These are phyloP conservation scores for Tipula confusa DNA, from an alignment of 2,888 invertebrate species.

Conservation along the genomic window DNA sequence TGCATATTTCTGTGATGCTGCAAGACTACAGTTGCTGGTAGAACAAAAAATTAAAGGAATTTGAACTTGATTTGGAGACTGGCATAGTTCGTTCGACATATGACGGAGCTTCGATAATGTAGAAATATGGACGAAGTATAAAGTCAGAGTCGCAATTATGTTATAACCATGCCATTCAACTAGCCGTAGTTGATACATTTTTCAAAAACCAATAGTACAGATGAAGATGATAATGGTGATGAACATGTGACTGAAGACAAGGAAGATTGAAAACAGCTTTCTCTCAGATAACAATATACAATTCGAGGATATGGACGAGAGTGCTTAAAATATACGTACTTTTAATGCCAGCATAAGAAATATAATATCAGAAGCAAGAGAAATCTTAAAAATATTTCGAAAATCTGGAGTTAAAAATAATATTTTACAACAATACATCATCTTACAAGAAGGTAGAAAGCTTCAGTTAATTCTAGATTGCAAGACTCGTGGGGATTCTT, in stretches of 20 bases:
- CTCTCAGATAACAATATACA: no score
- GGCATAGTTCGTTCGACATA: not conserved
- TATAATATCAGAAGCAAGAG: no score
- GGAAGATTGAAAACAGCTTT: not conserved
- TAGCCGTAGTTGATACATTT: slow-evolving; percentile 6
- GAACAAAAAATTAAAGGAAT: not conserved
- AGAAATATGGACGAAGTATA: not conserved
- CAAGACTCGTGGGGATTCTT: no score
- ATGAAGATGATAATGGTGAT: not conserved
- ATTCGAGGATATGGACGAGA: no score
- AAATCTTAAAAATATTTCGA: no score
- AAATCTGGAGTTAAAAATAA: no score
- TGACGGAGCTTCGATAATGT: not conserved
- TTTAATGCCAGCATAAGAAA: no score
- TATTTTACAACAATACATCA: no score
- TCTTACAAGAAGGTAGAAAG: no score
- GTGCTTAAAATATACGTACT: no score
- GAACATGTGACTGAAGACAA: not conserved
- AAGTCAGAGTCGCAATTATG: not conserved
- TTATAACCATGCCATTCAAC: slow-evolving; percentile 6
- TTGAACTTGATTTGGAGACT: not conserved
- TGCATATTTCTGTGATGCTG: no score
- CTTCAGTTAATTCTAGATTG: no score
- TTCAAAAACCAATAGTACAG: not conserved
- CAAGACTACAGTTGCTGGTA: not conserved